Base-by-base conservation (phyloP, 2,888 invertebrate genomes). In the Drosophila kuntzei region DNA sequence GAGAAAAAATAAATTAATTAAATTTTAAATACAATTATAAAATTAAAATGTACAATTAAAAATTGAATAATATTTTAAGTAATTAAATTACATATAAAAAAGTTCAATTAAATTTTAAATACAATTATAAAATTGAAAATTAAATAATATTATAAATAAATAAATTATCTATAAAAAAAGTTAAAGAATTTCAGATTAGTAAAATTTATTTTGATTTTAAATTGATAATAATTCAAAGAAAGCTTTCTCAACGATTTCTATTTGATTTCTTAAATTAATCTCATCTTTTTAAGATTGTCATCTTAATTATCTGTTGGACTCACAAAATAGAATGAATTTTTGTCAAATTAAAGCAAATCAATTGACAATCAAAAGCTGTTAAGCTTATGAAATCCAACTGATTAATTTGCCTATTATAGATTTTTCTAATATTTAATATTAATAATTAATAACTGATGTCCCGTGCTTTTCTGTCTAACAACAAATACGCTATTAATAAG, bases 331-430 rank as follows among this genome's bases (percentile, higher is more conserved):
- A 37, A 69, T 47, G 22, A 73, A 70, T 62, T 50, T 62, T 55
- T 55, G 64, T 68, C 63, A 70, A 71, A 50, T 83, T 51, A 66
- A 43, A 51, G 34, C 29, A 27, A 79, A 51, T 16, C n/a, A 47
- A 51, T 25, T 41, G 51, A 39, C 47, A 84, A 77, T 65, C 62
- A 71, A 68, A 68, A 69, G 66, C 75, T 70, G 71, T 70, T 87
- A 81, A 89, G 66, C 60, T 55, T 69, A 54, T 68, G 62, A 70
- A 78, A 75, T 79, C 49, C 67, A 71, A 78, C 59, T 55, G 86
- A 87, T 85, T 85, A 82, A 89, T 85, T 78, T 87, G 58, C 46
- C 65, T 62, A 63, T 58, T 67, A 71, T 72, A 50, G 60, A 64
- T 59, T 83, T 72, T 70, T 76, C 64, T 47, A 70, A 75, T 69